Percentiles rank a stretch among this genome's conserved stretches.
phyloP scores from a whole-genome alignment of 2,888 invertebrate genomes.

The Atherix ibis region DNA sequence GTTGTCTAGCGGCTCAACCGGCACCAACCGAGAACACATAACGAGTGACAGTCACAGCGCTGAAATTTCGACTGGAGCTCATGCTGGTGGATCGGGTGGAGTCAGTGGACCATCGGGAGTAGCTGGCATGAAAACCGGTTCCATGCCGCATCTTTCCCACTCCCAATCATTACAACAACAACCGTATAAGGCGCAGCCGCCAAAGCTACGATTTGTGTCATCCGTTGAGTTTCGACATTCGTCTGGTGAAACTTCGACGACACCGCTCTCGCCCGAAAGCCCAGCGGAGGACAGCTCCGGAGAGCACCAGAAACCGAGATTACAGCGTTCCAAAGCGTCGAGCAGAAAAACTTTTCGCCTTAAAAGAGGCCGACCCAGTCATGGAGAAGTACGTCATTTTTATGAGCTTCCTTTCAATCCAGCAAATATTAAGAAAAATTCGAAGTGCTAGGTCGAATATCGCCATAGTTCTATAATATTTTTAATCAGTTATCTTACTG shows the following conservation, averaged over 20 bases:
- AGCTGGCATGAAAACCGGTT: constrained; percentile 15
- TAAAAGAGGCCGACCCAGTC: constrained; percentile 57
- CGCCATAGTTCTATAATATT: no score
- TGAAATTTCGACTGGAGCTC: constrained; percentile 15
- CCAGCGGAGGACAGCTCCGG: constrained; percentile 52
- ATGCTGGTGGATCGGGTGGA: constrained; percentile 5
- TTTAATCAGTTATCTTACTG: no score
- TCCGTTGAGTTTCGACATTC: constrained; percentile 68
- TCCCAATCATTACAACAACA: constrained; percentile 32
- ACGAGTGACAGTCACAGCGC: constrained; percentile 31
- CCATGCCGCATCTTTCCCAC: constrained; percentile 33
- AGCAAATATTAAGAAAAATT: constrained; percentile 1
- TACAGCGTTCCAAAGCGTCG: constrained; percentile 85
- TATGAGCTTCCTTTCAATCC: not conserved
- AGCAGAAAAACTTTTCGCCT: constrained; percentile 87
- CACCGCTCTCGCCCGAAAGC: constrained; percentile 58
- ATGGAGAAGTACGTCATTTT: constrained; percentile 42
- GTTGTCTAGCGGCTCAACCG: constrained; percentile 44
- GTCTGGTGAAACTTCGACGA: constrained; percentile 62
- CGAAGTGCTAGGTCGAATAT: no score
- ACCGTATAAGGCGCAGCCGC: constrained; percentile 33
- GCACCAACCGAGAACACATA: constrained; percentile 31
- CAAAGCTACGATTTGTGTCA: constrained; percentile 65
- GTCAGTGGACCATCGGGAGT: constrained; percentile 4
- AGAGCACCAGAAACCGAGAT: constrained; percentile 42